A percentile compares a stretch with the other conserved stretches of the same genome.
These are phyloP conservation scores for Sebastes taczanowskii DNA, from an alignment of 2,797 vertebrate genomes.

Conservation along the genomic window DNA sequence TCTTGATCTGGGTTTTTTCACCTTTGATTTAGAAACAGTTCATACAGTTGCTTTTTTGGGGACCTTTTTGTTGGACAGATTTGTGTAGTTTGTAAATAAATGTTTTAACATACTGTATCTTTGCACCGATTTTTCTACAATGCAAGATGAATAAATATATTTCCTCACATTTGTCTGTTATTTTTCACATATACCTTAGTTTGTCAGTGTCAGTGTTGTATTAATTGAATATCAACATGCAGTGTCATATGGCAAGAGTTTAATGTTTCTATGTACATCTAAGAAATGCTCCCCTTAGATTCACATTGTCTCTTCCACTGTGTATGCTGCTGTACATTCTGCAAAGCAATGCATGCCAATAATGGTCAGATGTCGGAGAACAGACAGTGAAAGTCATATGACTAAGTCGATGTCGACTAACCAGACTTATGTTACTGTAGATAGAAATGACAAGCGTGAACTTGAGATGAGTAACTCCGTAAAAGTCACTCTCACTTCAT, in stretches of 20 bases:
- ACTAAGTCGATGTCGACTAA: slow-evolving; percentile 57
- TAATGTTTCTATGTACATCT: neutral
- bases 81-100: slow-evolving; percentile 53
- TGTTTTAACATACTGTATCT: slow-evolving; percentile 43
- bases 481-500: slow-evolving; percentile 76
- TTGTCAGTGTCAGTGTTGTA: neutral
- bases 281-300: neutral
- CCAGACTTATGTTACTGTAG: slow-evolving; percentile 60
- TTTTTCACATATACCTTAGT: neutral
- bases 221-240: neutral
- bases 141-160: slow-evolving; percentile 67
- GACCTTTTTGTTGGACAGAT: neutral
- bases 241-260: neutral
- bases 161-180: slow-evolving; percentile 32
- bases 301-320: neutral
- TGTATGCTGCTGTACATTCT: neutral
- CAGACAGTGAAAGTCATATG: slow-evolving; percentile 65
- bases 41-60: slow-evolving; percentile 9
- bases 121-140: slow-evolving; percentile 60
- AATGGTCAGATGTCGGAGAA: neutral
- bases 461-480: slow-evolving; percentile 76
- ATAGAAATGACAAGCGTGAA: slow-evolving; percentile 84
- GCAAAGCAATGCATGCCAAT: slow-evolving; percentile 11
- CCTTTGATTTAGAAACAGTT: slow-evolving; percentile 1
- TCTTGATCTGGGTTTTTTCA: neutral